Percentiles rank a stretch among this genome's conserved stretches.
These are phyloP conservation scores for Etheostoma perlongum DNA, from an alignment of 2,797 vertebrate species.

Conservation along the genomic window DNA sequence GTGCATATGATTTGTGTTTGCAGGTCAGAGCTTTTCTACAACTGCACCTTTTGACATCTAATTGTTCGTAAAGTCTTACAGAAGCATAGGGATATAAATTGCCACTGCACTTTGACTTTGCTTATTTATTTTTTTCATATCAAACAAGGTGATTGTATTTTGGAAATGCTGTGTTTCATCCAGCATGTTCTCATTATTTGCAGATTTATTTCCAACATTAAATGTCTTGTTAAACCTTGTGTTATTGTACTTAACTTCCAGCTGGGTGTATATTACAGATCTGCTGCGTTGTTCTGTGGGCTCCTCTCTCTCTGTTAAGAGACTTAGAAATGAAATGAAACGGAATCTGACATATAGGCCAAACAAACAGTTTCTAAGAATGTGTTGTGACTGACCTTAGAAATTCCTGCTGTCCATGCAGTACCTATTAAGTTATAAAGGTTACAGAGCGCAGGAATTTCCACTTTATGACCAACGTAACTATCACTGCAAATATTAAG, in stretches of 20 bases:
- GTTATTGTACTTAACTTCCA: constrained; percentile 42
- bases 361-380: constrained; percentile 41
- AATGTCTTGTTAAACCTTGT: constrained; percentile 48
- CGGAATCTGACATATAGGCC: constrained; percentile 25
- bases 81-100: constrained; percentile 42
- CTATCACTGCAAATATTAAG: constrained; percentile 59
- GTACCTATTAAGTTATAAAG: constrained; percentile 33
- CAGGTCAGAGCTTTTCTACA: constrained; percentile 38
- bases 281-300: constrained; percentile 31
- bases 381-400: constrained; percentile 68
- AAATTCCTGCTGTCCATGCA: constrained; percentile 46
- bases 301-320: constrained; percentile 59
- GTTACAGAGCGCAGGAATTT: constrained; percentile 71
- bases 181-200: constrained; percentile 20
- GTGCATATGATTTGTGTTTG: constrained; percentile 31
- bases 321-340: constrained; percentile 31
- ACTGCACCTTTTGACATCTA: constrained; percentile 66
- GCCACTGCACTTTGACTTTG: constrained; percentile 63
- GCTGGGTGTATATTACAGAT: constrained; percentile 48
- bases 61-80: constrained; percentile 64
- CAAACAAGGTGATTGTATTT: constrained; percentile 79
- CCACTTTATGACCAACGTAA: constrained; percentile 67
- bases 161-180: constrained; percentile 49
- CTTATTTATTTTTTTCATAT: constrained; percentile 58
- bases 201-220: constrained; percentile 47